Base-by-base conservation (phyloP, 2,888 invertebrate genomes). In the Chrysodeixis includens region DNA sequence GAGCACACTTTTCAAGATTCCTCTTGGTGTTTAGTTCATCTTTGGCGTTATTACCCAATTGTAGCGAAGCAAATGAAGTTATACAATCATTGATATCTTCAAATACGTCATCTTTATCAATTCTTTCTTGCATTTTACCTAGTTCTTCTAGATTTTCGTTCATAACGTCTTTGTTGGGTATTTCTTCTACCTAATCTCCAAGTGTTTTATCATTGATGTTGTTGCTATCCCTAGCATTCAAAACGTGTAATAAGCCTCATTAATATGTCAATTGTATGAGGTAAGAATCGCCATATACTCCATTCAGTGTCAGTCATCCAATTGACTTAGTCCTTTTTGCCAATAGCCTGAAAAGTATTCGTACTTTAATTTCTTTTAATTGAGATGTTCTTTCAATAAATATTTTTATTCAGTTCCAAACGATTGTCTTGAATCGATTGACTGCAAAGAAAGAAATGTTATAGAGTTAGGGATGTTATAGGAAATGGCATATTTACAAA, bases 331-430 rank as follows among this genome's bases (percentile, higher is more conserved):
- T 93, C 93, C 91, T 93, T 93, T 91, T 92, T 93, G 89, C 87
- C 88, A 87, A 88, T 88, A 82, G 90, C 89, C 93, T 93, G 93
- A 84, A 93, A 93, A 89, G 83, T 86, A 88, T 90, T 89, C 81
- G 88, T 83, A 88, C 81, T 86, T 90, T 81, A 79, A 81, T 88
- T 86, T 86, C 86, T 84, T 84, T 84, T 85, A 80, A 69, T 74
- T 76, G 68, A 70, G 46, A 62, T 62, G 16, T 69, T 62, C 67
- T 70, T 65, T 77, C 52, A 56, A 58, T 69, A 51, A 57, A 7
- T 59, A 56, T 62, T 59, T 56, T 78, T 81, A 77, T 69, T 77
- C 75, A 81, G 75, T 64, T 77, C 75, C 81, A 77, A 81, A 73
- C 73, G 81, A 81, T 77, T 81, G 80, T 74, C 78, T 79, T 69